These are phyloP conservation scores for Aspidoscelis tigris DNA, from an alignment of 2,113 vertebrate species.

Conservation along the genomic window DNA sequence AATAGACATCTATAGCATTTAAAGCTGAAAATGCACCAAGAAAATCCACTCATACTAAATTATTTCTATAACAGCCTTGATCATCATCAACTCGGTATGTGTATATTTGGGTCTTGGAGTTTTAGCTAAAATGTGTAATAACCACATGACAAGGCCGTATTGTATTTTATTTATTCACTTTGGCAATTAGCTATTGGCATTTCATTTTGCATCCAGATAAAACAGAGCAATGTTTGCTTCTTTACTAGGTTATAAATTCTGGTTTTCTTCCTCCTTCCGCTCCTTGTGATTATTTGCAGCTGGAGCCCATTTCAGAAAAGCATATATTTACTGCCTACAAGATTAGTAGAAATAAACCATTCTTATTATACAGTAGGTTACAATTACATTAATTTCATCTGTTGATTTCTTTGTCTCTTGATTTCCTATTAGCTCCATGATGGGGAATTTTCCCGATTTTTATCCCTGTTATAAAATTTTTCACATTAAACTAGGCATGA, in stretches of 20 bases:
- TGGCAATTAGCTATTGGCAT: constrained; percentile 24
- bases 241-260: constrained; percentile 53
- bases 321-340: constrained; percentile 87
- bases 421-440: constrained; percentile 88
- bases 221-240: constrained; percentile 50
- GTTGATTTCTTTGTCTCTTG: constrained; percentile 90
- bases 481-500: background rate
- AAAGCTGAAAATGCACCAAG: background rate
- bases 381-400: constrained; percentile 90
- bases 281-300: constrained; percentile 91
- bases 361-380: constrained; percentile 82
- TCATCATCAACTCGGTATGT: constrained; percentile 4
- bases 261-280: constrained; percentile 63
- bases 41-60: background rate
- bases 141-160: constrained; percentile 13
- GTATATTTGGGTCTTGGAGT: background rate
- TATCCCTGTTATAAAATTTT: constrained; percentile 80
- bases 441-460: constrained; percentile 85
- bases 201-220: constrained; percentile 57
- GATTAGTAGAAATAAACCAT: constrained; percentile 92
- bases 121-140: constrained; percentile 21
- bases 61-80: background rate
- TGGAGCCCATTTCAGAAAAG: constrained; percentile 80
- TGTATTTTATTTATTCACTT: constrained; percentile 34
- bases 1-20: background rate